A percentile compares a stretch with the other conserved stretches of the same genome.
Conservation (phyloP, 1,140 invertebrate genomes). For the Bombus superbus region DNA sequence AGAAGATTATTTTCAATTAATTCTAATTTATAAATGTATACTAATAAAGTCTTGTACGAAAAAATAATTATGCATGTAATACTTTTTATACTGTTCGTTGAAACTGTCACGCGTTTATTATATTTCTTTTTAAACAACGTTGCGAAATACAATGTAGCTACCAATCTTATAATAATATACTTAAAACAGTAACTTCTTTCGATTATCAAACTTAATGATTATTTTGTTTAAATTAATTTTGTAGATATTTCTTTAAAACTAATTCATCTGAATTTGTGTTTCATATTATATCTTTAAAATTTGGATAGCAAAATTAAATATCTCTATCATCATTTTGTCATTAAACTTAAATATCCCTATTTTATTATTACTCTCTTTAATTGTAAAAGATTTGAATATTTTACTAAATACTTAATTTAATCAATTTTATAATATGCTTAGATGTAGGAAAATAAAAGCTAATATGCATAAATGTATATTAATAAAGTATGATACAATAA, state of each 20-base stretch:
- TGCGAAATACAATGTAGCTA: not conserved
- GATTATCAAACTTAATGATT: not conserved
- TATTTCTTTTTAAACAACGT: not conserved
- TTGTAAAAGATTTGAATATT: not conserved
- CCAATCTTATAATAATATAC: slow-evolving; percentile 13
- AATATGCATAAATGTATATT: too few relatives aligned
- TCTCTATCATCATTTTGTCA: not conserved
- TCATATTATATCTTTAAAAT: not conserved
- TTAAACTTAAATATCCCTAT: not conserved
- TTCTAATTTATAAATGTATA: slow-evolving; percentile 6
- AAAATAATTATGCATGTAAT: too few relatives aligned
- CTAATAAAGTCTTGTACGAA: not conserved
- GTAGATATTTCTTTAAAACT: too few relatives aligned
- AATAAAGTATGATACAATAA: not conserved
- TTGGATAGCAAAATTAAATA: not conserved
- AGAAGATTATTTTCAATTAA: not conserved
- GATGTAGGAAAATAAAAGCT: too few relatives aligned
- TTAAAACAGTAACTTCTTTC: not conserved
- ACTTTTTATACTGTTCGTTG: not conserved
- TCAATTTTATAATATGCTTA: not conserved
- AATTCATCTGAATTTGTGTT: not conserved
- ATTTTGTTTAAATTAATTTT: not conserved
- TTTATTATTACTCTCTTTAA: not conserved
- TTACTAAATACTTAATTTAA: not conserved
- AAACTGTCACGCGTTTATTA: not conserved